phyloP scores from a whole-genome alignment of 64 coral and sea anemone species.

The Catalaphyllia jardinei region DNA sequence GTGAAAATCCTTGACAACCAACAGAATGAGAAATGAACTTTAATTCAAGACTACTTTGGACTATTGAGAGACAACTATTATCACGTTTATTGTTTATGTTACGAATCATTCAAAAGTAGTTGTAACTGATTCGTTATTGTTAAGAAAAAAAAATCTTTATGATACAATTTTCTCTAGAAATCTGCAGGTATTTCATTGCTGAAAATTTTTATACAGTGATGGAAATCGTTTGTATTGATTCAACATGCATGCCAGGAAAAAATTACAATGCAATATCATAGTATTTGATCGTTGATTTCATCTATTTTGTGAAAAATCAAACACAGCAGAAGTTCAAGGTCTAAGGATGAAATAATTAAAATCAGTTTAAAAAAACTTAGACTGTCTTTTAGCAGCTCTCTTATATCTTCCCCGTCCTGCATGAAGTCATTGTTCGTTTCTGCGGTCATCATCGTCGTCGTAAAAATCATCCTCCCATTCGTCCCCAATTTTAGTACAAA shows the following conservation, averaged over 20 bases:
- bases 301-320: constrained; percentile 16
- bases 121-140: constrained; percentile 22
- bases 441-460: constrained; percentile 13
- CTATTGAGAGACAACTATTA: constrained; percentile 11
- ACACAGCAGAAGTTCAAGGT: constrained; percentile 7
- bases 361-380: constrained; percentile 7
- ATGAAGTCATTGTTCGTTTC: constrained; percentile 38
- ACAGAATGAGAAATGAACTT: constrained; percentile 5
- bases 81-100: constrained; percentile 17
- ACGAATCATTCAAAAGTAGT: not conserved
- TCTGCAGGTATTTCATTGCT: constrained; percentile 19
- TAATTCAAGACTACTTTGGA: constrained; percentile 31
- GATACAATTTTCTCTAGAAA: constrained; percentile 22
- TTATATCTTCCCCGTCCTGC: constrained; percentile 40
- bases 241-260: constrained; percentile 19
- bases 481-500: constrained; percentile 2
- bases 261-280: constrained; percentile 42
- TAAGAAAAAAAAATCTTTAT: not conserved
- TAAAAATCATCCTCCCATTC: constrained; percentile 33
- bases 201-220: no score
- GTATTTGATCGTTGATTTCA: constrained; percentile 8
- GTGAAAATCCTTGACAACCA: constrained; percentile 32
- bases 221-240: constrained; percentile 17
- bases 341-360: constrained; percentile 46
- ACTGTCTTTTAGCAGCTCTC: constrained; percentile 47